These are phyloP conservation scores for Rhipidura dahli DNA, from an alignment of 2,113 vertebrate species.

Conservation along the genomic window DNA sequence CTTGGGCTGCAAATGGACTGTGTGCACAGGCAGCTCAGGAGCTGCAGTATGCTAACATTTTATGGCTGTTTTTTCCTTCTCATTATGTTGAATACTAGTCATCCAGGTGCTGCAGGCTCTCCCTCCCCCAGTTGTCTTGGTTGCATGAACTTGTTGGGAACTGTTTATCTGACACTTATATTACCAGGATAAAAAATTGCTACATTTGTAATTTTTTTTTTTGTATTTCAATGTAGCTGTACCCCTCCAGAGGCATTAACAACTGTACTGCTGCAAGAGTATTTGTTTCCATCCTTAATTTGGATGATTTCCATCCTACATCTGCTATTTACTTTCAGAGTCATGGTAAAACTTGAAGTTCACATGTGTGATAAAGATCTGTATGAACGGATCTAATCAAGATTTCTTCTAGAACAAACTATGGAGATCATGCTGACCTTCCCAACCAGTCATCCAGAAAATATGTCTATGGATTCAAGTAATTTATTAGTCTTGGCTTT, in stretches of 20 bases:
- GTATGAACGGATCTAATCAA: background rate
- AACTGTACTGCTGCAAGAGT: background rate
- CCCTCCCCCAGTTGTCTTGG: background rate
- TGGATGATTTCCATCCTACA: slow-evolving; percentile 23
- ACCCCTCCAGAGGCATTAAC: background rate
- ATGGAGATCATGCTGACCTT: background rate
- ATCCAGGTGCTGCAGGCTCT: slow-evolving; percentile 19
- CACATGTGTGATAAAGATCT: slow-evolving; percentile 51
- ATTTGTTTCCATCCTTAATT: slow-evolving; percentile 51
- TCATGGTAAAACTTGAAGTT: background rate
- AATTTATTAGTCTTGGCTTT: slow-evolving; percentile 49
- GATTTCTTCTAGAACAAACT: slow-evolving; percentile 46
- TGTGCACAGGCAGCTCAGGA: slow-evolving; percentile 18
- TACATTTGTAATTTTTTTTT: background rate
- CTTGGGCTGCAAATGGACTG: slow-evolving; percentile 17
- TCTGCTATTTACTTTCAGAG: slow-evolving; percentile 41
- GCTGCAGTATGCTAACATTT: background rate
- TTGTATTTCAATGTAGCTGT: background rate
- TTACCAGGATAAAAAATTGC: background rate
- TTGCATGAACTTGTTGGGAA: background rate
- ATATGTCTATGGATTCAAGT: slow-evolving; percentile 14
- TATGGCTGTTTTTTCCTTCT: slow-evolving; percentile 16
- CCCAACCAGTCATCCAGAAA: slow-evolving; percentile 4
- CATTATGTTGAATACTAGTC: background rate
- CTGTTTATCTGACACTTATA: background rate